Percentiles rank a stretch among this genome's conserved stretches.
phyloP scores from a whole-genome alignment of 1,140 invertebrate species.

The Zaprionus vittiger region DNA sequence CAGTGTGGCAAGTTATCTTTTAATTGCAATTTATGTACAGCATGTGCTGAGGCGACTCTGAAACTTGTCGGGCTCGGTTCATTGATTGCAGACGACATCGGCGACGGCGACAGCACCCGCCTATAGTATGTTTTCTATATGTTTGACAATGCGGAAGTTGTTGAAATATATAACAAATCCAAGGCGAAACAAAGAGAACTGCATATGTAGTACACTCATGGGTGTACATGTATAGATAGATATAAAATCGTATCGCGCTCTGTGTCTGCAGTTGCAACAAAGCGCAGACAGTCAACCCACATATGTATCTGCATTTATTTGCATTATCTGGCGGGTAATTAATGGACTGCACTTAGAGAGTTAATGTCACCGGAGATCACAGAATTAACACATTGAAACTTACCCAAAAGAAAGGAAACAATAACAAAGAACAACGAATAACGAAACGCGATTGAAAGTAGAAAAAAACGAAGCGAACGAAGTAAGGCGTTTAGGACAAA shows the following conservation, averaged over 20 bases:
- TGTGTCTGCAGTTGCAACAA: slow-evolving; percentile 69
- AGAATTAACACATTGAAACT: slow-evolving; percentile 43
- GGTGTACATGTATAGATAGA: slow-evolving; percentile 37
- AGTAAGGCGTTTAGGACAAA: slow-evolving; percentile 25
- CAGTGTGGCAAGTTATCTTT: not conserved
- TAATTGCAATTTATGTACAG: slow-evolving; percentile 32
- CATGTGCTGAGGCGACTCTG: slow-evolving; percentile 15
- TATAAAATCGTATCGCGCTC: slow-evolving; percentile 52
- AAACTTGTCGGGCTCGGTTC: slow-evolving; percentile 61
- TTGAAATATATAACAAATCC: slow-evolving; percentile 79
- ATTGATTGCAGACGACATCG: slow-evolving; percentile 66
- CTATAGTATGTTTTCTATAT: slow-evolving; percentile 53
- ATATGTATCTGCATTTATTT: slow-evolving; percentile 40
- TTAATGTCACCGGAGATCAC: slow-evolving; percentile 52
- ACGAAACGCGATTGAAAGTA: slow-evolving; percentile 49
- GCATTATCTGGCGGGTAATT: slow-evolving; percentile 63
- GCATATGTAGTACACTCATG: slow-evolving; percentile 33
- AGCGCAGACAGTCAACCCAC: slow-evolving; percentile 51
- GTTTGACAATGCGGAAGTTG: slow-evolving; percentile 80
- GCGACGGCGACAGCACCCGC: slow-evolving; percentile 34
- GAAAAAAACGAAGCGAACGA: slow-evolving; percentile 38
- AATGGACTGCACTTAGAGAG: slow-evolving; percentile 66
- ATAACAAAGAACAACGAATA: slow-evolving; percentile 27
- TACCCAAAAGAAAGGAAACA: slow-evolving; percentile 42
- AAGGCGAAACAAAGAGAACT: slow-evolving; percentile 76